Evolutionary conservation across 2,888 invertebrate species (phyloP).

Genomic region (Ommatoiulus sabulosus): DNA sequence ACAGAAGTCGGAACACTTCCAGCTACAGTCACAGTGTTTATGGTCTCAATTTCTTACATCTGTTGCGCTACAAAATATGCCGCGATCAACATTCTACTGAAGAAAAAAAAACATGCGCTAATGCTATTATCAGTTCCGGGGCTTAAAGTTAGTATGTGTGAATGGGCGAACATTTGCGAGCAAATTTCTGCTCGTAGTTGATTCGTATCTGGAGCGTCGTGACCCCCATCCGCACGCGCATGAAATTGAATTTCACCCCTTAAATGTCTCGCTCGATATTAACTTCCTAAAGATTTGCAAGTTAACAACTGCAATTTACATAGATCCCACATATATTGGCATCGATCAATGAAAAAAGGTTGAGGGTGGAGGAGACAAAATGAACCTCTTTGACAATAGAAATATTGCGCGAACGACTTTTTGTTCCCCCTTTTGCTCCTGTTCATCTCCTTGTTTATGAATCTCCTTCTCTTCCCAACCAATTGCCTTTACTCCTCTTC

Average conservation of each 20-base stretch:
- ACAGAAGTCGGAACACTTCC: too few species aligned
- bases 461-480: constrained; percentile 45
- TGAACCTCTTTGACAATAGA: constrained; percentile 38
- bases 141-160: constrained; percentile 42
- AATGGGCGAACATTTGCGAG: constrained; percentile 39
- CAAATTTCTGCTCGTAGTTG: background rate
- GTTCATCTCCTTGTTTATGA: constrained; percentile 48
- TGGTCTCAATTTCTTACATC: background rate
- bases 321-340: constrained; percentile 37
- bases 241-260: constrained; percentile 46
- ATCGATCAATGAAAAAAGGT: constrained; percentile 23
- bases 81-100: constrained; percentile 15
- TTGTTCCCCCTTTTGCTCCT: constrained; percentile 48
- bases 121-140: background rate
- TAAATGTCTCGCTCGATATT: constrained; percentile 51
- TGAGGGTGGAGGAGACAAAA: constrained; percentile 45
- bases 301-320: constrained; percentile 56
- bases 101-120: constrained; percentile 4
- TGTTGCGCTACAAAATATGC: background rate
- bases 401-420: constrained; percentile 40
- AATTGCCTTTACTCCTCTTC: constrained; percentile 47
- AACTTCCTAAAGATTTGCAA: constrained; percentile 55
- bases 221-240: constrained; percentile 15
- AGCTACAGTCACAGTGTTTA: background rate
- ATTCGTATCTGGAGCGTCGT: background rate